Base-by-base conservation (phyloP, 2,888 invertebrate genomes). In the Pseudanteris insignis region DNA sequence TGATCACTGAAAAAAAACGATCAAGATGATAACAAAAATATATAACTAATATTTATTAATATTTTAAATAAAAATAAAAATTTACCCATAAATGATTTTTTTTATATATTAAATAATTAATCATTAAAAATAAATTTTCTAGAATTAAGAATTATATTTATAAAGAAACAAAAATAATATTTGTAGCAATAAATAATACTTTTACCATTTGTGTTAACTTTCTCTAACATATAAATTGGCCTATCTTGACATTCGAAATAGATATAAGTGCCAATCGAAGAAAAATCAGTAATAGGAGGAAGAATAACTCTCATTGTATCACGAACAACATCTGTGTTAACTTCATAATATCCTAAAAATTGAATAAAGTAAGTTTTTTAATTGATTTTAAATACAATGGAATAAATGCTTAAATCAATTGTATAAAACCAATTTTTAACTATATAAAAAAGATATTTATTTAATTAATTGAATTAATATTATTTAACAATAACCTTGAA, bases 271-370 rank as follows among this genome's bases (percentile, higher is more conserved):
- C 92, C 91, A 57, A 90, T 83, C 61, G 82, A 81, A 10, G 84
- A 83, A 11, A 84, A 75, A 75, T 90, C 87, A 10, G 83, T 83
- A 38, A 93, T 81, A 8, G 88, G 86, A 1, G 92, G 92, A 38
- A 85, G 81, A 12, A 88, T 83, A 1, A 94, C 91, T 44, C 86
- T 85, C 88, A 92, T 90, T 26, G 88, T 86, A 70, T 88, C 86
- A 59, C 89, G 85, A 32, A 94, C 88, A 64, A 89, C 86, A 66
- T 87, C 85, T 30, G 92, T 91, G 76, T 94, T 89, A 34, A 94
- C 91, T 72, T 89, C 86, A 76, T 92, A 92, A 76, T 91, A 90
- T 6, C 88, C 83, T 83, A 46, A n/a, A 57, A 64, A 29, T n/a
- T n/a, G n/a, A n/a, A n/a, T n/a, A n/a, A n/a, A n/a, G n/a, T n/a